Base-by-base conservation (phyloP, 2,113 vertebrate species). In the Chamaetylas fuelleborni region DNA sequence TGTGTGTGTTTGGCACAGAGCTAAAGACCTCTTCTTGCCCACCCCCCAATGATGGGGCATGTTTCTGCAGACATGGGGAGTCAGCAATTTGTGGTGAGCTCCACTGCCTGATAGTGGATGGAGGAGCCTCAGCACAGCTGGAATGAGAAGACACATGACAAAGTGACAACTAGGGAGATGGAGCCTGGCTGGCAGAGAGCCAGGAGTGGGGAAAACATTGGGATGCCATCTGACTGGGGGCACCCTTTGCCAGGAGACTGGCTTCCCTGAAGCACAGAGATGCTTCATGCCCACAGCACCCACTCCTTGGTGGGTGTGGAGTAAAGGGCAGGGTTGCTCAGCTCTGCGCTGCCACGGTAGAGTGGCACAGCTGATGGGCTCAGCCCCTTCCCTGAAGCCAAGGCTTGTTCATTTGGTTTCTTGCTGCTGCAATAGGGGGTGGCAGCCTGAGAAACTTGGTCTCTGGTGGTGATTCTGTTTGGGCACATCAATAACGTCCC, bases 21-120 rank as follows among this genome's bases (percentile, higher is more conserved):
- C 34, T 77, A 24, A 69, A 60, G 61, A 16, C 22, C 17, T 18
- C 36, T 86, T 60, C 50, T 71, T 0, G 0, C 34, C 47, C 54
- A 50, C 42, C 47, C 28, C 57, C 9, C 76, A 67, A 0, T 61
- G 81, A 81, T 71, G 92, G 64, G 53, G 56, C 48, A 48, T 13
- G 25, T 62, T 89, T 79, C 91, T 86, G 69, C 40, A 48, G 62
- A 53, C 88, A 64, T 60, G 24, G 5, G 26, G 60, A 92, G 51
- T 70, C 88, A 58, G 56, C 81, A 78, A 88, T 93, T 81, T 88
- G 80, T 91, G 95, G 77, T 76, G 91, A 92, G 70, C 34, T 73
- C 67, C 9, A 3, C 36, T 34, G 82, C 34, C n/a, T 60, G 56
- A n/a, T 4, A n/a, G 91, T 0, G 16, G 57, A 76, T 48, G 34